A percentile compares a stretch with the other conserved stretches of the same genome.
phyloP scores from a whole-genome alignment of 1,140 invertebrate genomes.

The Atopsyche davidsoni region DNA sequence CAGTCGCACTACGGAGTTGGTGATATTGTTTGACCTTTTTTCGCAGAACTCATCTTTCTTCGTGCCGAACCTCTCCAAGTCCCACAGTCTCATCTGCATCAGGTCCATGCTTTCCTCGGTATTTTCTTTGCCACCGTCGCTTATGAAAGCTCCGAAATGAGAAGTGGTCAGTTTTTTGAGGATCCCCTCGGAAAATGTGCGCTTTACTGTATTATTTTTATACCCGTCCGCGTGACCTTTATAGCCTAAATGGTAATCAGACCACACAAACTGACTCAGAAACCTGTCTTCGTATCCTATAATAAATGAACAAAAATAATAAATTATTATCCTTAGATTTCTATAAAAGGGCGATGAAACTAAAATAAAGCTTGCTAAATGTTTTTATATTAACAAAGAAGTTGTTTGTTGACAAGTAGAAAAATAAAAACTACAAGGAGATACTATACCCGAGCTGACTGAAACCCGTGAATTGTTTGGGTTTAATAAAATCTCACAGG shows the following conservation, averaged over 20 bases:
- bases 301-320: not conserved
- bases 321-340: no score
- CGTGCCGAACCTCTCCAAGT: slow-evolving; percentile 38
- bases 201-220: not conserved
- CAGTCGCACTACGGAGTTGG: slow-evolving; percentile 35
- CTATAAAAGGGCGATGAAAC: no score
- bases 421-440: no score
- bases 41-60: slow-evolving; percentile 39
- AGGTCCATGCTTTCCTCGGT: slow-evolving; percentile 40
- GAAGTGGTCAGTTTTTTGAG: slow-evolving; percentile 38
- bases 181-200: slow-evolving; percentile 34
- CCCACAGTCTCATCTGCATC: slow-evolving; percentile 38
- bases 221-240: not conserved
- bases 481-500: no score
- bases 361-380: no score
- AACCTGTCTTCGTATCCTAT: slow-evolving; percentile 8
- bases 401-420: no score
- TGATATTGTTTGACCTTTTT: slow-evolving; percentile 35
- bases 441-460: no score
- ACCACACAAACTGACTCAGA: slow-evolving; percentile 1
- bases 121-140: slow-evolving; percentile 34
- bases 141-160: slow-evolving; percentile 35
- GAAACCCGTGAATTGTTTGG: no score
- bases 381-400: no score
- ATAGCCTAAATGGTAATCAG: not conserved